A percentile compares a stretch with the other conserved stretches of the same genome.
These are phyloP conservation scores for Drosophila navojoa DNA, from an alignment of 1,140 invertebrate species.

Conservation along the genomic window DNA sequence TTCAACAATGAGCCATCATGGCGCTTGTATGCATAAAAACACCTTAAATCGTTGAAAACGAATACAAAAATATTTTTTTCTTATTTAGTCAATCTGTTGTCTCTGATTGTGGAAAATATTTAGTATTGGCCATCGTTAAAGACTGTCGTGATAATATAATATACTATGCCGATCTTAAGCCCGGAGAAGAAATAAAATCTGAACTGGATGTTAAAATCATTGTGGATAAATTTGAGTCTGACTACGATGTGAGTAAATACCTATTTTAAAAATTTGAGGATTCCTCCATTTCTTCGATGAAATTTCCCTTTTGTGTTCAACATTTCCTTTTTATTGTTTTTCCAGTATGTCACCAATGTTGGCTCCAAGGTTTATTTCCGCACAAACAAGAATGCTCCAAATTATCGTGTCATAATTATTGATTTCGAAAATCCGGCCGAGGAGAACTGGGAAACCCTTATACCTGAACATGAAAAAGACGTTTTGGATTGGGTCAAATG, in stretches of 20 bases:
- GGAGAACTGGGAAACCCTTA: constrained; percentile 92
- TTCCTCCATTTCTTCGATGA: not conserved
- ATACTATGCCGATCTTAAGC: constrained; percentile 91
- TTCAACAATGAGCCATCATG: constrained; percentile 96
- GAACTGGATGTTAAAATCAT: constrained; percentile 89
- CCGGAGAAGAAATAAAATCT: constrained; percentile 87
- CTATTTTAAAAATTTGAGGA: no score
- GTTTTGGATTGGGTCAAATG: constrained; percentile 95
- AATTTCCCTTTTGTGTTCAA: not conserved
- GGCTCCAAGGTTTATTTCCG: constrained; percentile 93
- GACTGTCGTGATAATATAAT: constrained; percentile 95
- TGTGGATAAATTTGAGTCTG: constrained; percentile 95
- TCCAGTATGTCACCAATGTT: constrained; percentile 95
- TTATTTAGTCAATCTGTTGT: constrained; percentile 86
- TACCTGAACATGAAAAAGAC: constrained; percentile 93
- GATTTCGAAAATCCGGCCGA: constrained; percentile 92
- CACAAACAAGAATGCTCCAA: constrained; percentile 97
- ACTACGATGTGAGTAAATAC: constrained; percentile 91
- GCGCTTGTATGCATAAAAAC: constrained; percentile 90
- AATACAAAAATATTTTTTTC: not conserved
- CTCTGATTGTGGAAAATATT: constrained; percentile 95
- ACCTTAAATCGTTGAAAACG: not conserved
- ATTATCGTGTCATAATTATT: constrained; percentile 94
- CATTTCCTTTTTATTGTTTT: constrained; percentile 22
- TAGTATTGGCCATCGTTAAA: constrained; percentile 91